phyloP scores from a whole-genome alignment of 2,797 vertebrate genomes.

The Crypturellus tataupa region DNA sequence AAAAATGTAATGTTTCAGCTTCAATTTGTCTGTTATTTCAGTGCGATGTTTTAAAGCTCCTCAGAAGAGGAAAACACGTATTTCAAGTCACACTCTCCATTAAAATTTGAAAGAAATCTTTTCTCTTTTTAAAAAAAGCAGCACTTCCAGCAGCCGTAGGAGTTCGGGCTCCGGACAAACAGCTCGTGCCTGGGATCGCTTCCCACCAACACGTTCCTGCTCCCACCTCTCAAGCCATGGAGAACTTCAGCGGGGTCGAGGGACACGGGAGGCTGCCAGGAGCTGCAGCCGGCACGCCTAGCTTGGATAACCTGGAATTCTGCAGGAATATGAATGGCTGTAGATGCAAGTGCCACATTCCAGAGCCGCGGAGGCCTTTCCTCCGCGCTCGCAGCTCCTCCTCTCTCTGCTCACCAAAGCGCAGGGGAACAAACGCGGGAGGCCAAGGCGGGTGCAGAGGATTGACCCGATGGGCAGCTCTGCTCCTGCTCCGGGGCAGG shows the following conservation, averaged over 20 bases:
- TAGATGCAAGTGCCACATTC: background rate
- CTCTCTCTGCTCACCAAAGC: fast-evolving
- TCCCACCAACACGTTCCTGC: background rate
- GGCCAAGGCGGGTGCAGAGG: too few relatives aligned
- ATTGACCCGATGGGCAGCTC: fast-evolving
- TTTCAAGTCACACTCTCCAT: background rate
- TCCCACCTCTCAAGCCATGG: too few relatives aligned
- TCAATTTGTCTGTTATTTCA: slow-evolving; percentile 34
- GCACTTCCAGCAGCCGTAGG: background rate
- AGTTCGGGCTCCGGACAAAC: background rate
- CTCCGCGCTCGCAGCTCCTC: background rate
- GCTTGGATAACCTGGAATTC: background rate
- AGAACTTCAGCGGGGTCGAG: too few relatives aligned
- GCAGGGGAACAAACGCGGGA: fast-evolving
- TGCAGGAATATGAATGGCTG: background rate
- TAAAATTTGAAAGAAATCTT: background rate
- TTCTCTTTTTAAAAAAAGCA: background rate
- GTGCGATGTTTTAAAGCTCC: background rate
- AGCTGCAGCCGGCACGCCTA: background rate
- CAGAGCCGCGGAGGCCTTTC: background rate
- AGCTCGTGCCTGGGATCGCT: background rate
- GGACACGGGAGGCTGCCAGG: background rate
- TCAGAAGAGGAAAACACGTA: background rate
- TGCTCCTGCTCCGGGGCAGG: fast-evolving
- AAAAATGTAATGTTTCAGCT: slow-evolving; percentile 48